phyloP scores from a whole-genome alignment of 2,888 invertebrate species.

The Adelphocoris suturalis region DNA sequence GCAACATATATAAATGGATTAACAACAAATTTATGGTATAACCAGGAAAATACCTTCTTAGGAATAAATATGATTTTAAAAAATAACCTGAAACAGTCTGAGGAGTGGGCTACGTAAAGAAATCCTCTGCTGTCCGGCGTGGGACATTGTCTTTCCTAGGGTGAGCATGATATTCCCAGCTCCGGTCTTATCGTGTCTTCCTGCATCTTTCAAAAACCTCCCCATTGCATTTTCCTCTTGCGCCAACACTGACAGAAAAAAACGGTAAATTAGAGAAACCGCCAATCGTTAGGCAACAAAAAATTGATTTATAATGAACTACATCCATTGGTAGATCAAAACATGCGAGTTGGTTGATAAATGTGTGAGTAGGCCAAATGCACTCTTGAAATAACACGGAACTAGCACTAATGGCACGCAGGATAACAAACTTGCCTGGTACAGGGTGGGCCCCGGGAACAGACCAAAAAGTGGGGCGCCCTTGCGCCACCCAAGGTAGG shows the following conservation, averaged over 20 bases:
- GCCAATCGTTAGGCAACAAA: neutral
- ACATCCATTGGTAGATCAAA: neutral
- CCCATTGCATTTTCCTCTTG: constrained; percentile 98
- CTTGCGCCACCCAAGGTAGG: no score
- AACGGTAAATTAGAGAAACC: neutral
- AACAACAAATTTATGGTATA: no score
- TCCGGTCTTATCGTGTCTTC: constrained; percentile 90
- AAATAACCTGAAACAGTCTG: constrained; percentile 87
- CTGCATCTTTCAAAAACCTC: constrained; percentile 94
- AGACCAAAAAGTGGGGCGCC: no score
- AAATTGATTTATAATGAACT: neutral
- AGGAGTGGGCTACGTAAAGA: constrained; percentile 91
- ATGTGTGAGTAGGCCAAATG: no score
- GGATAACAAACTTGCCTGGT: no score
- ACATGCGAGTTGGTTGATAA: no score
- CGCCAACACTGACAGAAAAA: constrained; percentile 86
- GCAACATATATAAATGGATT: no score
- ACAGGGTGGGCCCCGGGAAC: no score
- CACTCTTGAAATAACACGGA: no score
- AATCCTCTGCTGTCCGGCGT: constrained; percentile 94
- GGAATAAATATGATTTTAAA: no score
- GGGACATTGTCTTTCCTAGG: constrained; percentile 92
- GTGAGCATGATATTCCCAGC: constrained; percentile 91
- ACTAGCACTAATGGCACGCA: no score
- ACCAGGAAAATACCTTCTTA: no score